phyloP scores from a whole-genome alignment of 2,888 invertebrate species.

The Orthonychiurus folsomi region DNA sequence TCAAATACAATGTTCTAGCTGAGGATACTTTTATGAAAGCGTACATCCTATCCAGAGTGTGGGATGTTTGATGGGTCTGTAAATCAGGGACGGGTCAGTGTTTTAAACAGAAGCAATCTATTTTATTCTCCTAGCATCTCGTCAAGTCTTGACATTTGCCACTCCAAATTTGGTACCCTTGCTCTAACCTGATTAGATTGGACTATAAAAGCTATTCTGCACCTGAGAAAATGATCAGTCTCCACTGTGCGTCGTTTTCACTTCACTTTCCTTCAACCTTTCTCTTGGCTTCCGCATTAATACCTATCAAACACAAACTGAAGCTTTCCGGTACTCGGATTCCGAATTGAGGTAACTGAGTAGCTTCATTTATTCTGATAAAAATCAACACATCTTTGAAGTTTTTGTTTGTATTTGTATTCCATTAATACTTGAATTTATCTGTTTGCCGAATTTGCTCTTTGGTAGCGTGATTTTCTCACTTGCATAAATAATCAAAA shows the following conservation, averaged over 20 bases:
- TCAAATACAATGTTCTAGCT: not conserved
- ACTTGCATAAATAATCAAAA: no score
- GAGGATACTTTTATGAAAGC: slow-evolving; percentile 1
- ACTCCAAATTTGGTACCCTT: not conserved
- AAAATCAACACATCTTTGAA: no score
- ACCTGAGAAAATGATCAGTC: not conserved
- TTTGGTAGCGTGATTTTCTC: no score
- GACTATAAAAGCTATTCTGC: not conserved
- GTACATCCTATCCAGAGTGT: not conserved
- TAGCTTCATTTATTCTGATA: no score
- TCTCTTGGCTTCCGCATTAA: not conserved
- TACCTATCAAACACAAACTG: not conserved
- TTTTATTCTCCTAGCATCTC: slow-evolving; percentile 16
- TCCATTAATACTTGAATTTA: no score
- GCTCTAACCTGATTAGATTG: not conserved
- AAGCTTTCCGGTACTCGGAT: not conserved
- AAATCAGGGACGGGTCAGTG: slow-evolving; percentile 34
- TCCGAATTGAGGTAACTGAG: no score
- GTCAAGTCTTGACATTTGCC: not conserved
- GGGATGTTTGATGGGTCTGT: slow-evolving; percentile 21
- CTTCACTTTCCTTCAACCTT: no score
- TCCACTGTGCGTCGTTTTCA: no score
- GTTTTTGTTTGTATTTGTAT: no score
- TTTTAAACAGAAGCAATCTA: slow-evolving; percentile 33
- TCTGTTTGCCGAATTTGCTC: no score